Percentiles rank a stretch among this genome's conserved stretches.
Evolutionary conservation across 2,113 vertebrate genomes (phyloP).

Genomic region (Anguilla japonica): DNA sequence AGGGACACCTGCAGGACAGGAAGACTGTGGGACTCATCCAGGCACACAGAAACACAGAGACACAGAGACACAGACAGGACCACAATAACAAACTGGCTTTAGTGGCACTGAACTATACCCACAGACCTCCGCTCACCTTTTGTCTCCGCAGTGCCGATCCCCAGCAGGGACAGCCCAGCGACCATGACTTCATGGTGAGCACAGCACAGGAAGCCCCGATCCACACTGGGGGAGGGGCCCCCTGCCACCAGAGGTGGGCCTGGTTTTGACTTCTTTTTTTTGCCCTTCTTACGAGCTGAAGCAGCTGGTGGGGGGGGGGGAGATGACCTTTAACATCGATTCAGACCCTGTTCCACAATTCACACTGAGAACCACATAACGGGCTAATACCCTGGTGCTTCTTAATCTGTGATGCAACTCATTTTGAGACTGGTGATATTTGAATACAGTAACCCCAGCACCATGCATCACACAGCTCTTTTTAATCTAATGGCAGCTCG

Average conservation of each 20-base stretch:
- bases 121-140: constrained; percentile 47
- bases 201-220: constrained; percentile 89
- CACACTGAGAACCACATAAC: neutral
- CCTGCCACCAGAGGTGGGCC: constrained; percentile 31
- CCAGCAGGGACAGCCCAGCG: constrained; percentile 80
- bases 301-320: constrained; percentile 27
- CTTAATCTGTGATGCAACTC: neutral
- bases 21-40: neutral
- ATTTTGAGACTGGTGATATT: neutral
- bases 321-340: neutral
- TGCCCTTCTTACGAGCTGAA: constrained; percentile 80
- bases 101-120: neutral
- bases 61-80: no score
- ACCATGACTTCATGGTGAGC: constrained; percentile 94
- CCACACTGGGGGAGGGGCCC: constrained; percentile 60
- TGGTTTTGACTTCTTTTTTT: constrained; percentile 75
- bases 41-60: neutral
- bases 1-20: constrained; percentile 59
- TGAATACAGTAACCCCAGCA: neutral
- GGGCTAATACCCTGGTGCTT: neutral
- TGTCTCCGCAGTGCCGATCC: constrained; percentile 46
- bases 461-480: neutral
- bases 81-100: neutral
- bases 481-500: neutral
- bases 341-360: neutral